These are phyloP conservation scores for Agonopterix heracliana DNA, from an alignment of 2,888 invertebrate genomes.

Conservation along the genomic window DNA sequence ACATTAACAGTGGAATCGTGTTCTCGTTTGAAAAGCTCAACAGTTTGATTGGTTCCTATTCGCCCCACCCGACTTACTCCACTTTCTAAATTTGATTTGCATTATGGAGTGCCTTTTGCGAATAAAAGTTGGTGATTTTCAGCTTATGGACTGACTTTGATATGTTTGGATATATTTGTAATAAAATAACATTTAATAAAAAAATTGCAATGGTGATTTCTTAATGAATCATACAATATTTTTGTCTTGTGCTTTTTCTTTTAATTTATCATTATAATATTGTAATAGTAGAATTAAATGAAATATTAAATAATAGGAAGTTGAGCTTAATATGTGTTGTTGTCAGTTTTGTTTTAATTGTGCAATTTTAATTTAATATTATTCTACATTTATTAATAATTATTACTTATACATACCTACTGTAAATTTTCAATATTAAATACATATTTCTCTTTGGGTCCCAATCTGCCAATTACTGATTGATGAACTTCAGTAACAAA, in stretches of 20 bases:
- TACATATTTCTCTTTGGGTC: slow-evolving; percentile 17
- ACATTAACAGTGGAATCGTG: slow-evolving; percentile 21
- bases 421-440: neutral
- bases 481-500: slow-evolving; percentile 18
- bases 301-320: slow-evolving; percentile 31
- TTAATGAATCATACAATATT: slow-evolving; percentile 35
- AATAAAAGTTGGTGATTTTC: slow-evolving; percentile 42
- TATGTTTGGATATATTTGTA: slow-evolving; percentile 58
- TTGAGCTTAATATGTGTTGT: slow-evolving; percentile 56
- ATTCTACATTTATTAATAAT: slow-evolving; percentile 29
- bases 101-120: slow-evolving; percentile 63
- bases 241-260: slow-evolving; percentile 25
- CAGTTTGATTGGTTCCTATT: slow-evolving; percentile 24
- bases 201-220: slow-evolving; percentile 26
- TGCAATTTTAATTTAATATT: slow-evolving; percentile 32
- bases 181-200: slow-evolving; percentile 29
- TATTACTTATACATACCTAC: slow-evolving; percentile 7
- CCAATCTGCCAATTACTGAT: slow-evolving; percentile 28
- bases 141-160: slow-evolving; percentile 56
- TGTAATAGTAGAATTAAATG: slow-evolving; percentile 6
- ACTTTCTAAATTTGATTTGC: slow-evolving; percentile 33
- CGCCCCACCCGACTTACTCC: slow-evolving; percentile 17
- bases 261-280: slow-evolving; percentile 14
- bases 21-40: slow-evolving; percentile 32
- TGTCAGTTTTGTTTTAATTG: slow-evolving; percentile 40